Evolutionary conservation across 2,113 vertebrate genomes (phyloP).

Genomic region (Steatornis caripensis): DNA sequence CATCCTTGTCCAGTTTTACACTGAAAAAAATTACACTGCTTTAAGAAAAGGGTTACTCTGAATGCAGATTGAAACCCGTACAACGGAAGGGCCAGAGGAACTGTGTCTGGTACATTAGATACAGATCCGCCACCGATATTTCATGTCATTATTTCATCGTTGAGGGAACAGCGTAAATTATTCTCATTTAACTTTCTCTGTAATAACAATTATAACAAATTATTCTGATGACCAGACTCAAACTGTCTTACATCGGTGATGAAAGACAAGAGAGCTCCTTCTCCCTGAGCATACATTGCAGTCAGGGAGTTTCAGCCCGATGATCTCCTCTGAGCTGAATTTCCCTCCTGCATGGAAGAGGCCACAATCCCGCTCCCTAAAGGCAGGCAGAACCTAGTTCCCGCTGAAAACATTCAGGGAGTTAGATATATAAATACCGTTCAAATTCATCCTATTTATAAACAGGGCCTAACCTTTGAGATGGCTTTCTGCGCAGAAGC

Average conservation of each 20-base stretch:
- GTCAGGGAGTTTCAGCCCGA: neutral
- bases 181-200: neutral
- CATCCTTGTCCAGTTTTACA: constrained; percentile 55
- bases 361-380: neutral
- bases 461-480: neutral
- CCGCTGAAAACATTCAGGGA: neutral
- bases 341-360: neutral
- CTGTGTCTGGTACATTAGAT: neutral
- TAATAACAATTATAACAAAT: neutral
- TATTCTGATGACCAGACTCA: neutral
- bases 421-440: neutral
- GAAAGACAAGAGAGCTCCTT: neutral
- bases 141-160: neutral
- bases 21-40: neutral
- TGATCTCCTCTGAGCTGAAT: neutral
- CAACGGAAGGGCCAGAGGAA: neutral
- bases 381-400: neutral
- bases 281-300: neutral
- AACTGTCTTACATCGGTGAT: neutral
- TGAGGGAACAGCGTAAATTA: neutral
- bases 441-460: neutral
- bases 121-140: neutral
- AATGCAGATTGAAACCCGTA: neutral
- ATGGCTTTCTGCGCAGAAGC: neutral
- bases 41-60: constrained; percentile 47